phyloP scores from a whole-genome alignment of 2,113 vertebrate genomes.

The Abramis brama region DNA sequence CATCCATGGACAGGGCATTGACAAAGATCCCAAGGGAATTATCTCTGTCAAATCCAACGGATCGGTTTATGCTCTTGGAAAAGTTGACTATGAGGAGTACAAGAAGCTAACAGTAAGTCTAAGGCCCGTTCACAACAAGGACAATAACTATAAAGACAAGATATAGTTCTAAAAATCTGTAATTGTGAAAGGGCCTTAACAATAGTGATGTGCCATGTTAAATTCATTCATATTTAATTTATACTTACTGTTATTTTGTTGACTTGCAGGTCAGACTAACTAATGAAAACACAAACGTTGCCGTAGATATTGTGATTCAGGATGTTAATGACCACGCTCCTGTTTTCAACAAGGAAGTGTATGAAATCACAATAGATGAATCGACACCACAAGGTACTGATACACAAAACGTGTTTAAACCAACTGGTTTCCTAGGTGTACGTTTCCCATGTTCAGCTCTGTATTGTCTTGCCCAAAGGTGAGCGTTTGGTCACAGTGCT shows the following conservation, averaged over 20 bases:
- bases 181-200: no score
- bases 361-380: constrained; percentile 21
- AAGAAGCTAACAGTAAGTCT: constrained; percentile 30
- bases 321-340: constrained; percentile 42
- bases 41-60: background rate
- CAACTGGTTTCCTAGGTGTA: background rate
- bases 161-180: no score
- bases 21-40: constrained; percentile 26
- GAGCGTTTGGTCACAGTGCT: constrained; percentile 23
- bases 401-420: background rate
- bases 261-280: constrained; percentile 34
- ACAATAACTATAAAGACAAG: no score
- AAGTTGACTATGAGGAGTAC: constrained; percentile 24
- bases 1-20: constrained; percentile 26
- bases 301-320: constrained; percentile 2
- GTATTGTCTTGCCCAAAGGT: constrained; percentile 12
- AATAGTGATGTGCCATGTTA: no score
- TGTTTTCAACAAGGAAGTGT: background rate
- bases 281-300: background rate
- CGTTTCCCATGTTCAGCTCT: background rate
- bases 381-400: constrained; percentile 44
- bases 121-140: no score
- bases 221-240: background rate
- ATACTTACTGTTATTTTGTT: background rate
- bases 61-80: background rate